Evolutionary conservation across 2,113 vertebrate species (phyloP).

Genomic region (Nestor notabilis): DNA sequence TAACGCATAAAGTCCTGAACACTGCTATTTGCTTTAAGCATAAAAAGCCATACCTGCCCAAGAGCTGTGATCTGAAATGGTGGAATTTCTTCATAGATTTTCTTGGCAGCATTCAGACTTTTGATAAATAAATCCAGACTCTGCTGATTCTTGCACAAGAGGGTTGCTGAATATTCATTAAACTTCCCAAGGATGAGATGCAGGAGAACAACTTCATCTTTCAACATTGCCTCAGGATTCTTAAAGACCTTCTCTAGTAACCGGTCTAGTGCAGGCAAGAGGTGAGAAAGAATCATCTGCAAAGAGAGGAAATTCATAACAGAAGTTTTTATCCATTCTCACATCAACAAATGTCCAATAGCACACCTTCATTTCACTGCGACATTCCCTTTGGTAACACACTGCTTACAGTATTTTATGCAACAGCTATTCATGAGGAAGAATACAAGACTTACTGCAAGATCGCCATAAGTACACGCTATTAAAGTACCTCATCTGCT

Average conservation of each 20-base stretch:
- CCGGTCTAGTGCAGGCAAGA: slow-evolving; percentile 81
- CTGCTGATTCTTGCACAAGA: slow-evolving; percentile 80
- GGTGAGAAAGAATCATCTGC: slow-evolving; percentile 80
- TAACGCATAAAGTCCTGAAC: neutral
- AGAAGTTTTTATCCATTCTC: neutral
- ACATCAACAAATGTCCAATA: neutral
- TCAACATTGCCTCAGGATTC: slow-evolving; percentile 73
- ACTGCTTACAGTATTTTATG: neutral
- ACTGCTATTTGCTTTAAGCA: neutral
- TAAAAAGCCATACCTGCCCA: slow-evolving; percentile 81
- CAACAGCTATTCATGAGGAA: neutral
- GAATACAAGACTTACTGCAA: neutral
- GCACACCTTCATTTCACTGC: neutral
- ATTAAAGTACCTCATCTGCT: neutral
- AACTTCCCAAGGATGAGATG: slow-evolving; percentile 86
- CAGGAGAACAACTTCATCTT: slow-evolving; percentile 81
- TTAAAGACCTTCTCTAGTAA: slow-evolving; percentile 81
- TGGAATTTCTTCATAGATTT: slow-evolving; percentile 72
- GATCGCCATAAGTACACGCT: neutral
- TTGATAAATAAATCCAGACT: slow-evolving; percentile 85
- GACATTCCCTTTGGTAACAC: neutral
- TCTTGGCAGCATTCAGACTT: slow-evolving; percentile 76
- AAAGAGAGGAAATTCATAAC: neutral
- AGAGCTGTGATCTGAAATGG: slow-evolving; percentile 86
- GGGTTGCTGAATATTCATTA: slow-evolving; percentile 80